These are phyloP conservation scores for Cotesia chilonis DNA, from an alignment of 1,140 invertebrate species.

Conservation along the genomic window DNA sequence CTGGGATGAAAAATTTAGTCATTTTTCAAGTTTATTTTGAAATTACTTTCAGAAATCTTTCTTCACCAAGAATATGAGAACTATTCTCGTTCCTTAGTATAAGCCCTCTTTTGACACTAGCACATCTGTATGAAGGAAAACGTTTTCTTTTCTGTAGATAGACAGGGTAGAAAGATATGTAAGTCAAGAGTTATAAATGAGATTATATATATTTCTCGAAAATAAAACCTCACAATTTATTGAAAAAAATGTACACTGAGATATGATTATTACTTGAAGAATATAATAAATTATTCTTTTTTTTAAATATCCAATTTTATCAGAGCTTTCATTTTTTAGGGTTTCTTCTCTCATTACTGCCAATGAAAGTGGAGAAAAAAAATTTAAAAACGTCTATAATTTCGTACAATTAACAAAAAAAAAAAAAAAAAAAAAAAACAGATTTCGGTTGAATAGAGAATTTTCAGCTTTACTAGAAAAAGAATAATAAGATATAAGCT, in stretches of 20 bases:
- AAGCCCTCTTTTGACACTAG: neutral
- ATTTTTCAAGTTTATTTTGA: constrained; percentile 14
- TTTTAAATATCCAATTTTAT: no score
- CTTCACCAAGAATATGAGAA: constrained; percentile 24
- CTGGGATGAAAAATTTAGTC: constrained; percentile 34
- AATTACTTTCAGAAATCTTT: constrained; percentile 35
- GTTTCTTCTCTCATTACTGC: no score
- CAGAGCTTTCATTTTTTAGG: no score
- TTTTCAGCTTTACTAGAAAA: no score
- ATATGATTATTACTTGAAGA: neutral
- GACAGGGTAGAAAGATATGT: constrained; percentile 1
- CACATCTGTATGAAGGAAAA: constrained; percentile 23
- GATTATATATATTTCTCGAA: constrained; percentile 19
- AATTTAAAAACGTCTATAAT: no score
- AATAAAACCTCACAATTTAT: constrained; percentile 16
- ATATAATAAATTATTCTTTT: no score
- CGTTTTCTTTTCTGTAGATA: constrained; percentile 18
- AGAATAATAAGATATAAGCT: no score
- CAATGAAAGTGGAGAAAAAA: no score
- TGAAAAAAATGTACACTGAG: neutral
- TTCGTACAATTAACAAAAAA: no score
- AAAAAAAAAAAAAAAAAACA: no score
- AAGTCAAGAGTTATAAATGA: constrained; percentile 6
- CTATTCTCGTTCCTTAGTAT: constrained; percentile 14
- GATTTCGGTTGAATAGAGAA: no score